Base-by-base conservation (phyloP, 2,888 invertebrate species). In the Eubasilissa splendida region DNA sequence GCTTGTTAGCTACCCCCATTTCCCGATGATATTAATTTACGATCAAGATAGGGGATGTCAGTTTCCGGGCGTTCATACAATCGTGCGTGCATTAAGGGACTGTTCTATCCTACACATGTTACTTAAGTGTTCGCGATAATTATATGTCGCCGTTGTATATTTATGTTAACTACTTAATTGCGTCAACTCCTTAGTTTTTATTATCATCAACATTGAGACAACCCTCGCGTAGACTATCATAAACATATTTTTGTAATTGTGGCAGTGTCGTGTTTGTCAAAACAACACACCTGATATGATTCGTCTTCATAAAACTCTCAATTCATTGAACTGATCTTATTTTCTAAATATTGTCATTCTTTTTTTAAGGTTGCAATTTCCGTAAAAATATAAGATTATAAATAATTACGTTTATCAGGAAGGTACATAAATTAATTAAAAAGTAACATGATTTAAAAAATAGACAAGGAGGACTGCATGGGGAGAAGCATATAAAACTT, bases 151-250 rank as follows among this genome's bases (percentile, higher is more conserved):
- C 71, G 52, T 74, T 74, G 74, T 79, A 79, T 82, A 80, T 80
- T 82, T 79, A 80, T 79, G 76, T 76, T 81, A 75, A 83, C 77
- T 79, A 79, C 79, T 83, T 83, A 83, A 83, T 83, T 83, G 83
- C 83, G 81, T 66, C 74, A 78, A 81, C 80, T 80, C 60, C 74
- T 77, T 77, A 22, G 59, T 70, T 76, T 54, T 78, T 78, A 81
- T 77, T 81, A 78, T 74, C 68, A 75, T 66, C 58, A 77, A 77
- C 77, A 77, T 74, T 77, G 59, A 70, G 77, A 77, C 80, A 68
- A 73, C 66, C 77, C 77, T 22, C 52, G 14, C 59, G 5, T 10
- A 63, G 10, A 76, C 65, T 14, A 22, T 22, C 22, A 22, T 22
- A 22, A 22, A 22, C 22, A 22, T 22, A 22, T 22, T 22, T 22